Percentiles rank a stretch among this genome's conserved stretches.
These are phyloP conservation scores for Nomada goodeniana DNA, from an alignment of 2,888 invertebrate species.

Conservation along the genomic window DNA sequence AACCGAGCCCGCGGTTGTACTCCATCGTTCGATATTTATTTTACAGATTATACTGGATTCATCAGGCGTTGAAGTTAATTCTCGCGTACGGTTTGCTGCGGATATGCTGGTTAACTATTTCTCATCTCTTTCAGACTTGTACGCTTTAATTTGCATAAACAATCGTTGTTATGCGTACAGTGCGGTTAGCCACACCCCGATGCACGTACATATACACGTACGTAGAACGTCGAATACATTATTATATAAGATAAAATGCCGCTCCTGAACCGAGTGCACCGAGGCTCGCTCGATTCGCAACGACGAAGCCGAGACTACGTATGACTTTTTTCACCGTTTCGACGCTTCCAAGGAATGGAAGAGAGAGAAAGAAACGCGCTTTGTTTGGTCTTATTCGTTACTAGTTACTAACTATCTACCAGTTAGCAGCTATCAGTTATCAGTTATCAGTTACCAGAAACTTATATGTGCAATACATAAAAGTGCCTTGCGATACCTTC, in stretches of 20 bases:
- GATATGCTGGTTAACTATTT: constrained; percentile 76
- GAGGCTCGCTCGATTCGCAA: not conserved
- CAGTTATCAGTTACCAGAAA: no score
- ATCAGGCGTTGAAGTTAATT: constrained; percentile 79
- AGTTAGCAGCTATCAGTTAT: no score
- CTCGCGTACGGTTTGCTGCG: constrained; percentile 76
- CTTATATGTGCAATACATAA: no score
- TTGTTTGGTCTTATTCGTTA: not conserved
- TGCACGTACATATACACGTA: not conserved
- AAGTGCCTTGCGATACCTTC: no score
- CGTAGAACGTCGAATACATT: not conserved
- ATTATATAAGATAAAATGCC: not conserved
- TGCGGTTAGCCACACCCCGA: not conserved
- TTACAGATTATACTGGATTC: constrained; percentile 83
- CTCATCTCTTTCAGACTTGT: constrained; percentile 51
- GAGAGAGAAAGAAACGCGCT: not conserved
- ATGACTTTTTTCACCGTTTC: not conserved
- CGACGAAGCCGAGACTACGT: not conserved
- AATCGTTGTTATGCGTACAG: not conserved
- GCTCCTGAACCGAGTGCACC: not conserved
- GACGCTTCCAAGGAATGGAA: not conserved
- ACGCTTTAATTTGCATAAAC: constrained; percentile 14
- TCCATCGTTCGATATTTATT: constrained; percentile 14
- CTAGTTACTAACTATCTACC: not conserved
- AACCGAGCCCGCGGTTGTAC: not conserved